Percentiles rank a stretch among this genome's conserved stretches.
Conservation (phyloP, 37 sponge, comb jelly and placozoan species). For the Halichondria panicea region DNA sequence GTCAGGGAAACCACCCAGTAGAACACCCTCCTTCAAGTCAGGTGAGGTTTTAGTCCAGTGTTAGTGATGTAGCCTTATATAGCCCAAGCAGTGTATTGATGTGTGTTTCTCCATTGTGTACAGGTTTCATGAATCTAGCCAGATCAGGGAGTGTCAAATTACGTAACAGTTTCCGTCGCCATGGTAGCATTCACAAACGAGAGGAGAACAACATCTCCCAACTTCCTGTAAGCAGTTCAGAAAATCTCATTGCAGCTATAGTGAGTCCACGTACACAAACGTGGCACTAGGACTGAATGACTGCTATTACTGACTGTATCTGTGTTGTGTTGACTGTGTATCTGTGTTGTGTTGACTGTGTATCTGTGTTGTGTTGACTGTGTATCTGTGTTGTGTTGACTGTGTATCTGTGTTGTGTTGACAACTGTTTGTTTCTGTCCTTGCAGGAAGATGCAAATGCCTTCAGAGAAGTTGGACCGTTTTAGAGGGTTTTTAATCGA, state of each 20-base stretch:
- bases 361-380: not conserved
- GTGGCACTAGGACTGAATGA: too few relatives aligned
- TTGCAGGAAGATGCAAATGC: constrained; percentile 4
- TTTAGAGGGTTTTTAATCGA: constrained; percentile 2
- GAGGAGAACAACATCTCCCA: constrained; percentile 38
- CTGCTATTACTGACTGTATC: too few relatives aligned
- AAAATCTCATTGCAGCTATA: constrained; percentile 27
- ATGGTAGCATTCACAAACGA: constrained; percentile 49
- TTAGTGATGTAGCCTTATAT: too few relatives aligned
- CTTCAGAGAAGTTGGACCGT: constrained; percentile 52
- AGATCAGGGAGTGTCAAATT: constrained; percentile 52
- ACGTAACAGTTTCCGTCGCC: constrained; percentile 54
- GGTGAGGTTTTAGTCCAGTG: too few relatives aligned
- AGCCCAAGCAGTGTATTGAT: too few relatives aligned
- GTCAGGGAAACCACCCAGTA: constrained; percentile 21
- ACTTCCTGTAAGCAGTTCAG: constrained; percentile 28
- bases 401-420: not conserved
- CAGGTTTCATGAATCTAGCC: constrained; percentile 45
- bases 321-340: not conserved
- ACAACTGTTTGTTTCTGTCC: constrained; percentile 1
- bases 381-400: not conserved
- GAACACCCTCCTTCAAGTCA: constrained; percentile 56
- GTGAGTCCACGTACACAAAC: constrained; percentile 19
- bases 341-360: not conserved
- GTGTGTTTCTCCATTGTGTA: too few relatives aligned